Percentiles rank a stretch among this genome's conserved stretches.
Evolutionary conservation across 2,113 vertebrate species (phyloP).

Genomic region (Orthonyx spaldingii): DNA sequence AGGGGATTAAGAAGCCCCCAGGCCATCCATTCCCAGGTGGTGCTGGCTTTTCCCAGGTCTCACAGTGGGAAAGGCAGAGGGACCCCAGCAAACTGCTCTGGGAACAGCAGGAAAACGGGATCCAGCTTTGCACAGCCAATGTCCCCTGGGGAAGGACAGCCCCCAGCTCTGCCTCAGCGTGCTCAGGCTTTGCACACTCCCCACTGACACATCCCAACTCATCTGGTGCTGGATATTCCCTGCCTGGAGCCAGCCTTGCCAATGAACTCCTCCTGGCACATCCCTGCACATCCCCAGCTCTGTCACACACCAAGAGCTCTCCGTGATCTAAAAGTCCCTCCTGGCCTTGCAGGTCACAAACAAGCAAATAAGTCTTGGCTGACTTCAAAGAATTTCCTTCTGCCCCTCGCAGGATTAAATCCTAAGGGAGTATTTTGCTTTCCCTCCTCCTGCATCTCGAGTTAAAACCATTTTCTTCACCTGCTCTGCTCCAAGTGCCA

Average conservation of each 20-base stretch:
- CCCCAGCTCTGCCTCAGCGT: rapidly evolving
- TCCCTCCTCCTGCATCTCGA: neutral
- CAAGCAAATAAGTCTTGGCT: neutral
- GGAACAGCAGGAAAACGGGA: neutral
- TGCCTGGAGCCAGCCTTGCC: neutral
- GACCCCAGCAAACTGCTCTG: neutral
- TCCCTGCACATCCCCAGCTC: neutral
- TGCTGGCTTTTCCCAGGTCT: neutral
- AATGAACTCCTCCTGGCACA: neutral
- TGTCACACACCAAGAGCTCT: neutral
- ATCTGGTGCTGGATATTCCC: neutral
- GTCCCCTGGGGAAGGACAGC: rapidly evolving
- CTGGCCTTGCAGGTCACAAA: neutral
- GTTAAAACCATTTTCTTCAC: neutral
- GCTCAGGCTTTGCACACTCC: too few relatives aligned
- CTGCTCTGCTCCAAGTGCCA: neutral
- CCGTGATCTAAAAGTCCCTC: neutral
- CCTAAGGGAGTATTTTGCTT: neutral
- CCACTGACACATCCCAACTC: neutral
- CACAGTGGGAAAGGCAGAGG: rapidly evolving
- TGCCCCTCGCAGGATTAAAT: neutral
- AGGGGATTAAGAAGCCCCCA: neutral
- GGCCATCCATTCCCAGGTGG: neutral
- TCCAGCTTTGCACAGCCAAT: neutral
- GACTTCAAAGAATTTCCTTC: neutral